A percentile compares a stretch with the other conserved stretches of the same genome.
Conservation (phyloP, 2,888 invertebrate species). For the Drepana falcataria region DNA sequence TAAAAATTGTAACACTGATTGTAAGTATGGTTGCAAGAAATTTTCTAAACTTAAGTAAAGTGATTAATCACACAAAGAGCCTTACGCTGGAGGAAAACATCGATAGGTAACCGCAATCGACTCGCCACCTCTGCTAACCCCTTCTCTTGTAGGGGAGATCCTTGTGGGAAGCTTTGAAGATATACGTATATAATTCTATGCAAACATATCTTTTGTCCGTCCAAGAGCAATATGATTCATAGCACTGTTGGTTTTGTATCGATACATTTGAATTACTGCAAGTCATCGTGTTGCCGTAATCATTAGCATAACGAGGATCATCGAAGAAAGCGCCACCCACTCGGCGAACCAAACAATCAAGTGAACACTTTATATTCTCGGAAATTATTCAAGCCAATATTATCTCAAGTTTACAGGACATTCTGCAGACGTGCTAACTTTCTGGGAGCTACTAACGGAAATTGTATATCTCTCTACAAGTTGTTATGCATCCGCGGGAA, state of each 20-base stretch:
- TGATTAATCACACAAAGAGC: too few species aligned
- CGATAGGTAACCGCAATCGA: too few species aligned
- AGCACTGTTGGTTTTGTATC: conserved; percentile 47
- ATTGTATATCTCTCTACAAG: not conserved
- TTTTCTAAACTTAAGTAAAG: too few species aligned
- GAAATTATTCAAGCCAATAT: conserved; percentile 1
- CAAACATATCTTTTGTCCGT: not conserved
- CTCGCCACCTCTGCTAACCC: too few species aligned
- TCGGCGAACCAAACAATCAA: conserved; percentile 7
- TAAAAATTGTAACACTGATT: too few species aligned
- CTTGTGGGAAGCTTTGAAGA: too few species aligned
- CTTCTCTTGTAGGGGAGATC: too few species aligned
- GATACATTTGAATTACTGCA: conserved; percentile 29
- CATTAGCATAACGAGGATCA: conserved; percentile 45
- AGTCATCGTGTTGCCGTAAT: conserved; percentile 36
- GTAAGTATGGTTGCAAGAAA: too few species aligned
- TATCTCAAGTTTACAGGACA: not conserved
- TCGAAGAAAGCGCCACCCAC: conserved; percentile 28
- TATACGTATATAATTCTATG: not conserved
- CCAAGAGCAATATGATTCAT: conserved; percentile 26
- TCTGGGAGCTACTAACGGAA: too few species aligned
- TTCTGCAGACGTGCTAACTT: not conserved
- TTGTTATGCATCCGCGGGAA: not conserved
- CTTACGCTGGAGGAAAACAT: too few species aligned
- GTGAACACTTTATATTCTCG: conserved; percentile 18